These are phyloP conservation scores for Peromyscus aztecus DNA, from an alignment of 2,797 vertebrate genomes.

Conservation along the genomic window DNA sequence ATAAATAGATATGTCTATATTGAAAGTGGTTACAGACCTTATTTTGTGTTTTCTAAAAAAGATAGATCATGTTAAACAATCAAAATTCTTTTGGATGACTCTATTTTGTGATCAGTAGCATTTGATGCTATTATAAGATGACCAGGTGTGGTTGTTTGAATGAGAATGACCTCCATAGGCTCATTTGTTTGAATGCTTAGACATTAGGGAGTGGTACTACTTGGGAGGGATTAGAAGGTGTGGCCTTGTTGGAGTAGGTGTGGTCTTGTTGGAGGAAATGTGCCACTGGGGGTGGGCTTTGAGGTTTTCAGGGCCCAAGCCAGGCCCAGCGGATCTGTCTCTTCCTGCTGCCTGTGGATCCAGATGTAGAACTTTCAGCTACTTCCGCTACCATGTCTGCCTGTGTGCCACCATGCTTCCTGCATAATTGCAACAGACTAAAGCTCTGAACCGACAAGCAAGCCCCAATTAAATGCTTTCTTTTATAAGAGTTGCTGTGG, in stretches of 20 bases:
- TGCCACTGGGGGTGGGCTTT: neutral
- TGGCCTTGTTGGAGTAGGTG: neutral
- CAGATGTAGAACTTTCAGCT: neutral
- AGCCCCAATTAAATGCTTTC: neutral
- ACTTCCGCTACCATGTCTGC: neutral
- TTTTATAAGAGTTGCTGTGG: neutral
- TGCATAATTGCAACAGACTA: neutral
- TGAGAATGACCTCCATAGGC: neutral
- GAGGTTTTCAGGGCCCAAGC: neutral
- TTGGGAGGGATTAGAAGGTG: neutral
- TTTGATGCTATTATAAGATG: neutral
- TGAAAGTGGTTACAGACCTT: neutral
- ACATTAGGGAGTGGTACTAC: neutral
- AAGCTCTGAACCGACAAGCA: neutral
- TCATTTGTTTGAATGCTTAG: neutral
- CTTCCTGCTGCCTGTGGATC: neutral
- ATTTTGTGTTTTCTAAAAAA: conserved; percentile 6
- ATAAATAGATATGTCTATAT: neutral
- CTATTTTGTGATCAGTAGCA: neutral
- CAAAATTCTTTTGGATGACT: neutral
- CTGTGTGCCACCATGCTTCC: neutral
- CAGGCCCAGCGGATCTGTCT: neutral
- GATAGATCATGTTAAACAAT: neutral
- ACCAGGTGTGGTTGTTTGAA: neutral
- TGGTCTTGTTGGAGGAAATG: neutral